A percentile compares a stretch with the other conserved stretches of the same genome.
Conservation (phyloP, 2,888 invertebrate genomes). For the Metallyticus violacea region DNA sequence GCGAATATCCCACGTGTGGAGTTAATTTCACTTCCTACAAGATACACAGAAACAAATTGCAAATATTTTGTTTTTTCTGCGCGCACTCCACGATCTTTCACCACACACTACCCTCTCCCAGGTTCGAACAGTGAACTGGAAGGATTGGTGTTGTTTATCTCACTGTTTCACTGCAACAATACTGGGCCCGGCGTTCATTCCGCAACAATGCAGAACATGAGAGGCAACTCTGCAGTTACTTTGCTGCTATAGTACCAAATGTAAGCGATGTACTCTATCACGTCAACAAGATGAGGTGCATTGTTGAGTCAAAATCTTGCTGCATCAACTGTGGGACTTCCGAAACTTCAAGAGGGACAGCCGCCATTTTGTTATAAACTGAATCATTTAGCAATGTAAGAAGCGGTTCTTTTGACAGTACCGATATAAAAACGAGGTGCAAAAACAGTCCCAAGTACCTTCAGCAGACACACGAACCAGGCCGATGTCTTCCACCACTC, state of each 20-base stretch:
- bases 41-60: background rate
- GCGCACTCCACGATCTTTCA: background rate
- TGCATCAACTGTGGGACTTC: background rate
- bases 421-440: background rate
- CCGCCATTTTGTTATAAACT: slow-evolving; percentile 10
- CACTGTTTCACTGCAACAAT: background rate
- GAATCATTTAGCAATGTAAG: background rate
- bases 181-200: too few species aligned
- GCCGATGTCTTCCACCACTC: background rate
- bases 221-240: background rate
- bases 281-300: background rate
- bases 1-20: too few species aligned
- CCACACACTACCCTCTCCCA: background rate
- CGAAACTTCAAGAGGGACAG: background rate
- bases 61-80: background rate
- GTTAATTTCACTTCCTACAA: too few species aligned
- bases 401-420: background rate
- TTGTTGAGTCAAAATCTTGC: background rate
- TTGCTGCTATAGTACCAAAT: too few species aligned
- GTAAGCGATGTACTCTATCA: background rate
- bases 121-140: too few species aligned
- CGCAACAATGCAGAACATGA: background rate
- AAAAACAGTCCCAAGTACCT: background rate
- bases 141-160: background rate
- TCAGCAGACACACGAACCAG: background rate